Conservation (phyloP, 1,140 invertebrate genomes). For the Bactericera cockerelli region DNA sequence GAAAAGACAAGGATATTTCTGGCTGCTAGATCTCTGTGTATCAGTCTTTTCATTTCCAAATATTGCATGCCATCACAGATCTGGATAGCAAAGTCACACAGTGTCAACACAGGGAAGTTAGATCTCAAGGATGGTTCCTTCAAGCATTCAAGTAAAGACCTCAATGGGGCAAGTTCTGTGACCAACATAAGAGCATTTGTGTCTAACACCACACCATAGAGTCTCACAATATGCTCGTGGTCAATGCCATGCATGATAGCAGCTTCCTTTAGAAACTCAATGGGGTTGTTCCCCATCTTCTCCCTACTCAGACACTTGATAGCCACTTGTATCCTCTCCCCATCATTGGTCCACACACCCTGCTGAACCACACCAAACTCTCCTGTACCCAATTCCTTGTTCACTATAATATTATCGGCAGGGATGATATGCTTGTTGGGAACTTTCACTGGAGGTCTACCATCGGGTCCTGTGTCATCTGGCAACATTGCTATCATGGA, state of each 20-base stretch:
- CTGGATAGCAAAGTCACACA: conserved; percentile 84
- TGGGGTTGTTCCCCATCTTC: conserved; percentile 85
- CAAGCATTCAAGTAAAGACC: conserved; percentile 88
- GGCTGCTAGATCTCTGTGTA: conserved; percentile 87
- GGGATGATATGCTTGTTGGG: conserved; percentile 92
- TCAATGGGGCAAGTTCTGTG: conserved; percentile 84
- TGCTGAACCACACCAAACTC: conserved; percentile 97
- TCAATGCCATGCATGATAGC: conserved; percentile 96
- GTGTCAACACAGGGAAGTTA: conserved; percentile 74
- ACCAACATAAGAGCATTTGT: conserved; percentile 91
- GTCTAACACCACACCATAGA: conserved; percentile 94
- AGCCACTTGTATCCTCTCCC: conserved; percentile 86
- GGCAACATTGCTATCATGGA: conserved; percentile 24
- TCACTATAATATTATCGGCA: conserved; percentile 78
- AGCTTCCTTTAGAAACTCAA: conserved; percentile 95
- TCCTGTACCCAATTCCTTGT: conserved; percentile 86
- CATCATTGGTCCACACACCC: conserved; percentile 93
- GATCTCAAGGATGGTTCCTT: conserved; percentile 75
- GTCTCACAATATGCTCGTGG: conserved; percentile 85
- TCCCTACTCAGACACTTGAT: conserved; percentile 91
- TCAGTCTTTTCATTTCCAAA: conserved; percentile 80
- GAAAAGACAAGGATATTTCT: conserved; percentile 91
- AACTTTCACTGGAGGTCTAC: conserved; percentile 34
- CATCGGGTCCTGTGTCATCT: conserved; percentile 28
- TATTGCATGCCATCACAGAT: conserved; percentile 95